Conservation (phyloP, 2,797 vertebrate genomes). For the Cyclura pinguis region DNA sequence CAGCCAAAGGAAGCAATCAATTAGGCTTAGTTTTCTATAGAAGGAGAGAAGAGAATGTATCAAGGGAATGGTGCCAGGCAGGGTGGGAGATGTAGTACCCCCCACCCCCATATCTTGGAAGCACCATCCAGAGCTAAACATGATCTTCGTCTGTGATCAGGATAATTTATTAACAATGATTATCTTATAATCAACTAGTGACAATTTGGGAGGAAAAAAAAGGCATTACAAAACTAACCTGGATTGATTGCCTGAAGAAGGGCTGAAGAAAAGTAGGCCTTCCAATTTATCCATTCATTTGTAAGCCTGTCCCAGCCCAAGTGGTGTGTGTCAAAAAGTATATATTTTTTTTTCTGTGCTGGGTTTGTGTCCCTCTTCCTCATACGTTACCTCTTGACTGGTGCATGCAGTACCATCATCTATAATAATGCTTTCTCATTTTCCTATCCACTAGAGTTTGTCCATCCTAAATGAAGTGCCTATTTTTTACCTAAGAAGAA, state of each 20-base stretch:
- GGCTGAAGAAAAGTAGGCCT: neutral
- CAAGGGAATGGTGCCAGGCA: neutral
- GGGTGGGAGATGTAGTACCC: neutral
- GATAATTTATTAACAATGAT: neutral
- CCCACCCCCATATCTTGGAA: neutral
- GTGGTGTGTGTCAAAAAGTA: neutral
- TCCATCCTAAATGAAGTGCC: neutral
- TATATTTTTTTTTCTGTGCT: neutral
- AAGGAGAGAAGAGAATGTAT: neutral
- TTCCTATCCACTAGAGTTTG: slow-evolving; percentile 7
- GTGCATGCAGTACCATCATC: neutral
- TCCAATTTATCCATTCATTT: neutral
- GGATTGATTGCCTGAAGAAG: neutral
- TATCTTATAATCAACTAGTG: neutral
- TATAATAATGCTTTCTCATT: neutral
- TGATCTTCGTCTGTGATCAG: neutral
- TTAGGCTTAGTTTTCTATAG: neutral
- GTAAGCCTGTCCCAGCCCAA: no score
- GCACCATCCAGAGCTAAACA: neutral
- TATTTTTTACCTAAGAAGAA: neutral
- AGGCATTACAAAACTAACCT: neutral
- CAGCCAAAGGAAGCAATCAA: no score
- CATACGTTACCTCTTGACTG: neutral
- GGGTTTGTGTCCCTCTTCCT: neutral
- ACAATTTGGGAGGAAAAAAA: neutral